Evolutionary conservation across 1,140 invertebrate genomes (phyloP).

Genomic region (Habropoda laboriosa): DNA sequence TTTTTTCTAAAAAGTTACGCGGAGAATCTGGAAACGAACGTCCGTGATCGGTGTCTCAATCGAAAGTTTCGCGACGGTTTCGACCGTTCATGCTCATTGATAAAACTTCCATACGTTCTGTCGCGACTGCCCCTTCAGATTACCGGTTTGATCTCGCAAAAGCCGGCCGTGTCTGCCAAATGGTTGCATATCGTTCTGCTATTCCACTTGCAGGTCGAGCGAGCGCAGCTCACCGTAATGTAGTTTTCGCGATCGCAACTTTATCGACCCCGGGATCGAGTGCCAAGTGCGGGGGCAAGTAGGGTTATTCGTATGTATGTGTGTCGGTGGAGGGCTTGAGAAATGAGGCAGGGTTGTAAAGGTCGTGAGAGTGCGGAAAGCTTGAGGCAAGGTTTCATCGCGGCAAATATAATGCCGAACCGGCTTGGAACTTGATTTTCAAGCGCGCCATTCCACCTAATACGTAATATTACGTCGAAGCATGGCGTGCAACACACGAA

Average conservation of each 20-base stretch:
- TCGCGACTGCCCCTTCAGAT: slow-evolving; percentile 60
- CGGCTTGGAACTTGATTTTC: background rate
- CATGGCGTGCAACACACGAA: slow-evolving; percentile 18
- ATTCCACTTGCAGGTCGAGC: slow-evolving; percentile 23
- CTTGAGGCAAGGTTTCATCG: background rate
- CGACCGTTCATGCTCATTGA: slow-evolving; percentile 28
- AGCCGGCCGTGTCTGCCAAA: slow-evolving; percentile 61
- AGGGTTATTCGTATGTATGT: background rate
- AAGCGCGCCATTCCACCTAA: background rate
- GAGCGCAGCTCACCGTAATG: slow-evolving; percentile 41
- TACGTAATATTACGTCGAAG: slow-evolving; percentile 28
- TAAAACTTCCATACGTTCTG: slow-evolving; percentile 44
- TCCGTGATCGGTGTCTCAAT: background rate
- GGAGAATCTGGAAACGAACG: background rate
- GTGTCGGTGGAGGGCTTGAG: background rate
- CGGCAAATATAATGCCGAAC: background rate
- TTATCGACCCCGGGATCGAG: slow-evolving; percentile 53
- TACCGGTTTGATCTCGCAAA: slow-evolving; percentile 63
- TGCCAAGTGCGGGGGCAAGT: slow-evolving; percentile 25
- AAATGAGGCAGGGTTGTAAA: background rate
- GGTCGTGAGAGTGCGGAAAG: background rate
- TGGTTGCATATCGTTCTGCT: slow-evolving; percentile 41
- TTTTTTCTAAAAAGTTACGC: background rate
- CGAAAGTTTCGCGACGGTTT: background rate
- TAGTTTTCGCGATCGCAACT: slow-evolving; percentile 50